Evolutionary conservation across 1,140 invertebrate genomes (phyloP), one percentile per base, ranked within the genome.

Genomic region (Atta colombica): DNA sequence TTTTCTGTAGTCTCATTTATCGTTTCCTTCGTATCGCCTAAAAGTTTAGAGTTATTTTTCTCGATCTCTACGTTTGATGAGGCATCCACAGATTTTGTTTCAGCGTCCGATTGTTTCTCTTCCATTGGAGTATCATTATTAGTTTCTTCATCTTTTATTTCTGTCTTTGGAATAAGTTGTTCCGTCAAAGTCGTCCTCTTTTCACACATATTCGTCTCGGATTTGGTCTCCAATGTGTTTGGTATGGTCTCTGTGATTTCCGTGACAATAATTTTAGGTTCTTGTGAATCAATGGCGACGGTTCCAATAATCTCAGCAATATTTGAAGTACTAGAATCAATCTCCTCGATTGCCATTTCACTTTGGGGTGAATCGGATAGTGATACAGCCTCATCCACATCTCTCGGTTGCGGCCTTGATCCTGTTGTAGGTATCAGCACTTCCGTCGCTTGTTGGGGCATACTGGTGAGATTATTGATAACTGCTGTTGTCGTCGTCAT

Each of bases 281-380:
- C 92, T 16, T 88, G 75, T 0, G 88, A 87, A 25, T 94, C 92
- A 18, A 92, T 92, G 18, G 93, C 89, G n/a, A 94, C 93, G 1
- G 95, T 94, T 5, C 94, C 94, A 88, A 95, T 95, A 51, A 94
- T 95, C 75, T 95, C 94, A 1, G 94, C 94, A 35, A 95, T 95
- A 74, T 95, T 95, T 3, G 95, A 93, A 6, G 92, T 92, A 31
- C 92, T 95, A 0, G 94, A 93, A 71, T 95, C 94, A 25, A 95
- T 95, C 53, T 95, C 94, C 77, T 94, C 94, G n/a, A 95, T 94
- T 12, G 93, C 89, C 69, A 95, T 92, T 75, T 94, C 94, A 53
- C 93, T 93, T n/a, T 92, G 87, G 0, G 93, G 92, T 12, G 94
- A 93, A 88, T 94, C 90, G 6, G 91, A 91, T 16, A 94, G 68